A percentile compares a stretch with the other conserved stretches of the same genome.
Evolutionary conservation across 2,113 vertebrate genomes (phyloP).

Genomic region (Pelodiscus sinensis): DNA sequence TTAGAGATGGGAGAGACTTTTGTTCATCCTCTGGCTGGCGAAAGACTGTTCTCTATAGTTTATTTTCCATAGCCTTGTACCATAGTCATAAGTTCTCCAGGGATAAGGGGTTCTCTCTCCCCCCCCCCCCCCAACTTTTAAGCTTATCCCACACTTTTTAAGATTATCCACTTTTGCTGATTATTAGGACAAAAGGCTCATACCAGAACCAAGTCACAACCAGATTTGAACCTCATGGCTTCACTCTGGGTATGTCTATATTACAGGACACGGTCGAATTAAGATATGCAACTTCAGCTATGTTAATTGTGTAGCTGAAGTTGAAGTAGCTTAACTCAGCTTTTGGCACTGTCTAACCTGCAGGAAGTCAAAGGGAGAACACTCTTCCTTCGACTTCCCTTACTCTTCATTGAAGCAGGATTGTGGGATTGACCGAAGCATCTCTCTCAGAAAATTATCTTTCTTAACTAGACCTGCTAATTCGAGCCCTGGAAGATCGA

Average conservation of each 20-base stretch:
- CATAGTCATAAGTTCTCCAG: neutral
- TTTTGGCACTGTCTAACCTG: too few relatives aligned
- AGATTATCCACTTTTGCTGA: conserved; percentile 17
- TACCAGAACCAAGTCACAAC: neutral
- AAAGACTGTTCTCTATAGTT: neutral
- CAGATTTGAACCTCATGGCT: neutral
- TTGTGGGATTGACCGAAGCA: too few relatives aligned
- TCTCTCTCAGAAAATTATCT: too few relatives aligned
- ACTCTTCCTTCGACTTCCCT: too few relatives aligned
- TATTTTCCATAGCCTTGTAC: neutral
- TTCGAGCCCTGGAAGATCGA: too few relatives aligned
- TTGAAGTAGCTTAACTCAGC: too few relatives aligned
- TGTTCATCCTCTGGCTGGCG: neutral
- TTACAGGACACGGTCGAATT: too few relatives aligned
- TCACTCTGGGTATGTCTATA: neutral
- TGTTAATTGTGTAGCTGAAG: too few relatives aligned
- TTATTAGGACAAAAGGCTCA: conserved; percentile 38
- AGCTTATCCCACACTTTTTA: conserved; percentile 18
- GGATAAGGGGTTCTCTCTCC: neutral
- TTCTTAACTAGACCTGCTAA: too few relatives aligned
- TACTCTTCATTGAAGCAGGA: too few relatives aligned
- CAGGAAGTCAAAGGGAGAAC: too few relatives aligned
- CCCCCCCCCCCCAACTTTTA: neutral
- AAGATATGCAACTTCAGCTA: too few relatives aligned
- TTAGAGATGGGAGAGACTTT: neutral